Evolutionary conservation across 2,113 vertebrate genomes (phyloP).

Genomic region (Clarias gariepinus): DNA sequence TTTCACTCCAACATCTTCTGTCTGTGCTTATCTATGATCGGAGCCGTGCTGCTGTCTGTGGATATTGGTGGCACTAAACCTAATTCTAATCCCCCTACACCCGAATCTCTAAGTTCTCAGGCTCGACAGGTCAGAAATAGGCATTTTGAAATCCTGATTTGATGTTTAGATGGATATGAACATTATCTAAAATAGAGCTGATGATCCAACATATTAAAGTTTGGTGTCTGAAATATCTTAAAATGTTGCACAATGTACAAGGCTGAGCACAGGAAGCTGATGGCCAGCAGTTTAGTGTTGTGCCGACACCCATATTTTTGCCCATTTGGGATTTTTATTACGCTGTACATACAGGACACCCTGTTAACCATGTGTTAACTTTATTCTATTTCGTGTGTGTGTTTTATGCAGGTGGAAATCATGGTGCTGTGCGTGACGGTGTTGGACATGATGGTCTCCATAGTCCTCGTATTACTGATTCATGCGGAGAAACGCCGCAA

Average conservation of each 20-base stretch:
- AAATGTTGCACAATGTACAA: neutral
- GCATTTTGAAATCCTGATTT: neutral
- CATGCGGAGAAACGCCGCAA: slow-evolving; percentile 35
- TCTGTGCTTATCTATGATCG: slow-evolving; percentile 48
- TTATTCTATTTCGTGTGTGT: slow-evolving; percentile 38
- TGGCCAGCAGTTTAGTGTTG: too few species aligned
- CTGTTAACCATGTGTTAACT: neutral
- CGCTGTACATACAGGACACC: neutral
- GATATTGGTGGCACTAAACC: slow-evolving; percentile 11
- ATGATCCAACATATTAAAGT: neutral
- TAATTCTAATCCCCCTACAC: too few species aligned
- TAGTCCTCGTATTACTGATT: slow-evolving; percentile 63
- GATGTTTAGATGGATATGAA: neutral
- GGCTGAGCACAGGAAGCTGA: too few species aligned
- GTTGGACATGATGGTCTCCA: slow-evolving; percentile 61
- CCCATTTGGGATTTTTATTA: neutral
- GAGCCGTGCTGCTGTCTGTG: slow-evolving; percentile 54
- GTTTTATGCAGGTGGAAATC: slow-evolving; percentile 52
- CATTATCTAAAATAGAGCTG: neutral
- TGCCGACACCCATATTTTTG: too few species aligned
- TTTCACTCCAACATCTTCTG: slow-evolving; percentile 56
- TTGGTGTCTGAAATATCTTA: neutral
- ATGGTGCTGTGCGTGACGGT: slow-evolving; percentile 60
- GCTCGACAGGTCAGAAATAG: too few species aligned
- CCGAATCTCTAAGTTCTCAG: too few species aligned